Evolutionary conservation across 2,888 invertebrate species (phyloP).

Genomic region (Polyommatus icarus): DNA sequence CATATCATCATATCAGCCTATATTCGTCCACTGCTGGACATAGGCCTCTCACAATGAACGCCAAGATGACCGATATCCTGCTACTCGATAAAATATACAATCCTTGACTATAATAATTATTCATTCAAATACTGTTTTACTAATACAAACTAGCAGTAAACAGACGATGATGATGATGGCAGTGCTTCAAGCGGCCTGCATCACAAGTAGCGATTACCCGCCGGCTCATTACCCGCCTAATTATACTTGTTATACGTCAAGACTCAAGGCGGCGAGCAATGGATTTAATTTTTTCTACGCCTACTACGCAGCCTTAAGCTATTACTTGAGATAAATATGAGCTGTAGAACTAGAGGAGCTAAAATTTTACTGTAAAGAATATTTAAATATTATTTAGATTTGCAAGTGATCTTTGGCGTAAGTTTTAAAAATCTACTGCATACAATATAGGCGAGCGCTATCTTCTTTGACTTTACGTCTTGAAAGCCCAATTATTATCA

Average conservation of each 20-base stretch:
- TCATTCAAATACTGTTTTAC: too few species aligned
- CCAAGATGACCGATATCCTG: too few species aligned
- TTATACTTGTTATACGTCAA: constrained; percentile 21
- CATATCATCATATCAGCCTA: too few species aligned
- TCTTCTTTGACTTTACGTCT: too few species aligned
- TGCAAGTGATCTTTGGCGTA: background rate
- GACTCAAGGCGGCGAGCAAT: constrained; percentile 1
- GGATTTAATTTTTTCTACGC: constrained; percentile 2
- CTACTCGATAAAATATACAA: too few species aligned
- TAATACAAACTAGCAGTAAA: background rate
- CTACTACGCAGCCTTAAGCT: background rate
- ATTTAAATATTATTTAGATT: too few species aligned
- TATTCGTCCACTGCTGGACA: too few species aligned
- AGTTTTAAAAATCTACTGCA: background rate
- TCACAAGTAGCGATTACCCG: constrained; percentile 1
- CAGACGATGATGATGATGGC: background rate
- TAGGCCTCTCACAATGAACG: too few species aligned
- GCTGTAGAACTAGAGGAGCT: background rate
- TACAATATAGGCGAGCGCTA: background rate
- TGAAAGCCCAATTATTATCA: too few species aligned
- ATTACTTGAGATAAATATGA: background rate
- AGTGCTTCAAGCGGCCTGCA: background rate
- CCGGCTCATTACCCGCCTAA: constrained; percentile 14
- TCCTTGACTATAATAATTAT: too few species aligned
- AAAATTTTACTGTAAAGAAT: background rate